Evolutionary conservation across 2,797 vertebrate species (phyloP), one percentile per base, ranked within the genome.

Genomic region (Sebastes itinus): DNA sequence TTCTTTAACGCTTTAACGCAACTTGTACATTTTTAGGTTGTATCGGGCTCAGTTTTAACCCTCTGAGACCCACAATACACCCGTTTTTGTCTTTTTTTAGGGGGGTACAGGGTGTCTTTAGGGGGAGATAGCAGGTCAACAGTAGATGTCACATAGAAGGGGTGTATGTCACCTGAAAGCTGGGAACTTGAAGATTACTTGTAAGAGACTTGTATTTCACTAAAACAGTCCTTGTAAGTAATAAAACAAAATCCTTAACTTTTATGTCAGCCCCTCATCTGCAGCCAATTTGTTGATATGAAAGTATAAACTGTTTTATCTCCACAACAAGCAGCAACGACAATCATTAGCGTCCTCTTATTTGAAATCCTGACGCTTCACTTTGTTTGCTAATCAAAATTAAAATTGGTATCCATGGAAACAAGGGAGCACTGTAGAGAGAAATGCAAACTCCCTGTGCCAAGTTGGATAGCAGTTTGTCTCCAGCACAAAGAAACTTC

Each of bases 401-500:
- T 59, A 23, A 56, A 46, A 77, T 30, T 42, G 1, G 68, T 93
- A 80, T 67, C 88, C 85, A 89, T 89, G 85, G 87, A 82, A 90
- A 93, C 87, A 81, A 84, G 78, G 3, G 54, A 72, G 67, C 2
- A 3, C 77, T 73, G 22, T 23, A 27, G 33, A 42, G 33, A 72
- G 65, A 77, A 30, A 69, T 60, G 33, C 35, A 69, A 81, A 81
- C 62, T 79, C 49, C 22, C 16, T 8, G 64, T 9, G 66, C 71
- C 55, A 58, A 71, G n/a, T 80, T 73, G 49, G 73, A 80, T 25
- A 70, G 71, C 58, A 65, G 61, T 85, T 80, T 60, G 62, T 85
- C 64, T 65, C 52, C 7, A 6, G 69, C 62, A n/a, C 46, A 74
- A 59, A 83, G 55, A 14, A 14, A 66, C 49, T 62, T 64, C 55